Evolutionary conservation across 2,113 vertebrate species (phyloP).

Genomic region (Xenotilapia leptura): DNA sequence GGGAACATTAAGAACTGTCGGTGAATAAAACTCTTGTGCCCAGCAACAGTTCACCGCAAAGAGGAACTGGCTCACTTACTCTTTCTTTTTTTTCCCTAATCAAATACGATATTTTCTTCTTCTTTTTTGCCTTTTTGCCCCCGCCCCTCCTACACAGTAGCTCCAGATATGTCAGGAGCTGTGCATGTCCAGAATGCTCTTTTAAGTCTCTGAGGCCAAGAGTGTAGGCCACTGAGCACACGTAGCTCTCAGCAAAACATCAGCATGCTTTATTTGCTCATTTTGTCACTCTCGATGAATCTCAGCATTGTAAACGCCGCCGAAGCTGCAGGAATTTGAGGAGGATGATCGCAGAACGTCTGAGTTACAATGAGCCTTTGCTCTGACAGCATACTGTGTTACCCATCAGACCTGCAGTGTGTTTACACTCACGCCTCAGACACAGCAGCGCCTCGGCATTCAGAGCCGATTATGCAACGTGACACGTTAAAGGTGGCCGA

Average conservation of each 20-base stretch:
- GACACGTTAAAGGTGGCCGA: slow-evolving; percentile 14
- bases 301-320: background rate
- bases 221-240: slow-evolving; percentile 8
- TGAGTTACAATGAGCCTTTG: background rate
- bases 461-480: slow-evolving; percentile 24
- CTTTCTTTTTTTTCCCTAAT: background rate
- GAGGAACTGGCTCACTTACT: slow-evolving; percentile 46
- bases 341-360: background rate
- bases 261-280: background rate
- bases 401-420: background rate
- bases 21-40: slow-evolving; percentile 76
- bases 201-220: slow-evolving; percentile 8
- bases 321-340: background rate
- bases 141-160: background rate
- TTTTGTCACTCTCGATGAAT: slow-evolving; percentile 16
- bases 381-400: background rate
- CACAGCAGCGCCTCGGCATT: background rate
- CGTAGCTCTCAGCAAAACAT: background rate
- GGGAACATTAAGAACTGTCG: slow-evolving; percentile 59
- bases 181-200: slow-evolving; percentile 6
- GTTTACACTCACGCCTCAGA: slow-evolving; percentile 10
- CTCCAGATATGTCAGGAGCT: slow-evolving; percentile 33
- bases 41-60: slow-evolving; percentile 35
- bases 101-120: slow-evolving; percentile 62
- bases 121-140: background rate